phyloP scores from a whole-genome alignment of 2,113 vertebrate genomes.

The Corvus hawaiiensis region DNA sequence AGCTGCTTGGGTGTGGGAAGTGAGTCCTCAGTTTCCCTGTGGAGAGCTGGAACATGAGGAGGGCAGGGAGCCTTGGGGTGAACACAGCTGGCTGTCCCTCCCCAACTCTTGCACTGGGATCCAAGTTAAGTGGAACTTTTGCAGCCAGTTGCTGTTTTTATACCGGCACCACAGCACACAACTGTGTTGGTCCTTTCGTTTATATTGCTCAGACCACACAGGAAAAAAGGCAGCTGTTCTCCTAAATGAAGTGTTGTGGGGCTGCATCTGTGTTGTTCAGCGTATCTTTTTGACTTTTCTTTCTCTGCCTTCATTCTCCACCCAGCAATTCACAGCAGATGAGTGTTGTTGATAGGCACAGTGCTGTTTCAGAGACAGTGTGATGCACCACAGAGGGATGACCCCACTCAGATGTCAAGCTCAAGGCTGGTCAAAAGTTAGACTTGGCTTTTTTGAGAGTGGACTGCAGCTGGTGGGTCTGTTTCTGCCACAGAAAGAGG shows the following conservation, averaged over 20 bases:
- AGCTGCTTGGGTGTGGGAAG: neutral
- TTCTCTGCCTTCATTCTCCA: neutral
- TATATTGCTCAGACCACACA: neutral
- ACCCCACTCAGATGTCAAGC: neutral
- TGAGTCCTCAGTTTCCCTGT: neutral
- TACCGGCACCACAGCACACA: neutral
- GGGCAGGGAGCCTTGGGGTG: neutral
- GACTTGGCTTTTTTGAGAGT: neutral
- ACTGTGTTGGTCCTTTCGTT: neutral
- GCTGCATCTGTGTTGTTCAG: neutral
- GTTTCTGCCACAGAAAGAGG: neutral
- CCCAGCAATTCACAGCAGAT: neutral
- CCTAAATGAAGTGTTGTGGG: neutral
- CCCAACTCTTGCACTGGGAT: rapidly evolving
- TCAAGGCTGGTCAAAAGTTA: neutral
- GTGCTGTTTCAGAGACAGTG: neutral
- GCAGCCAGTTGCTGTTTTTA: neutral
- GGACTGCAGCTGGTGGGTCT: neutral
- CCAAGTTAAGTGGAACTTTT: neutral
- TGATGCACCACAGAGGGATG: neutral
- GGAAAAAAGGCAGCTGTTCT: neutral
- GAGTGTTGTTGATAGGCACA: neutral
- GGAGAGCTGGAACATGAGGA: neutral
- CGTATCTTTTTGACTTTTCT: neutral
- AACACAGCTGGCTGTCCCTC: neutral